These are phyloP conservation scores for Leptinotarsa defecta DNA, from an alignment of 1,140 invertebrate species.

Conservation along the genomic window DNA sequence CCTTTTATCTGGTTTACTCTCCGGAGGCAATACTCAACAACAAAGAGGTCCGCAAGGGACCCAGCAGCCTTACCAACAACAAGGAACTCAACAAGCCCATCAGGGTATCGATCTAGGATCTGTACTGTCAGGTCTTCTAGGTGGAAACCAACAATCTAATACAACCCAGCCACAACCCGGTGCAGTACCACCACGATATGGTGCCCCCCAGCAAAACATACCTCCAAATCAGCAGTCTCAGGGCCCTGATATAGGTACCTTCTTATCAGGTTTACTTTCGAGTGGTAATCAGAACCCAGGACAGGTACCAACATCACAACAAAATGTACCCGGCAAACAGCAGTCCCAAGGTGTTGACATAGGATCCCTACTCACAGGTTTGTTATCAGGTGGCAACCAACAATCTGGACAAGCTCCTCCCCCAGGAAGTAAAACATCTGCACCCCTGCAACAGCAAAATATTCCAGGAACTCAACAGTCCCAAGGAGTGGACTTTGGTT, in stretches of 20 bases:
- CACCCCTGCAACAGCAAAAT: background rate
- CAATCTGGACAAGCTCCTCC: background rate
- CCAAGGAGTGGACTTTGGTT: slow-evolving; percentile 24
- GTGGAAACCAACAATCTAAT: slow-evolving; percentile 6
- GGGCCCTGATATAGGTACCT: slow-evolving; percentile 25
- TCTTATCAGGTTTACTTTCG: slow-evolving; percentile 34
- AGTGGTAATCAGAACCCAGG: slow-evolving; percentile 6
- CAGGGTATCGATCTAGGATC: slow-evolving; percentile 27
- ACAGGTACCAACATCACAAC: background rate
- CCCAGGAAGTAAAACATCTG: background rate
- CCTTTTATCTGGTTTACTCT: slow-evolving; percentile 34
- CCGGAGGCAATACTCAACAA: slow-evolving; percentile 27
- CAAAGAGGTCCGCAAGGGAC: slow-evolving; percentile 7
- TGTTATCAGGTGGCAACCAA: slow-evolving; percentile 5
- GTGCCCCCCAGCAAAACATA: slow-evolving; percentile 8
- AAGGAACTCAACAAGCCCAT: slow-evolving; percentile 4
- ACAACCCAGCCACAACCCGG: background rate
- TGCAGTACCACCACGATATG: slow-evolving; percentile 8
- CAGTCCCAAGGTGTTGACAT: slow-evolving; percentile 2
- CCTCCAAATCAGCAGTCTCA: slow-evolving; percentile 3
- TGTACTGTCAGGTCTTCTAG: slow-evolving; percentile 10
- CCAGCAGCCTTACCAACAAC: slow-evolving; percentile 5
- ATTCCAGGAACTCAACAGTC: slow-evolving; percentile 9
- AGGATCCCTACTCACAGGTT: background rate
- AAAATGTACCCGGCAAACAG: background rate